Evolutionary conservation across 2,113 vertebrate genomes (phyloP), one percentile per base, ranked within the genome.

Genomic region (Ptychochromis oligacanthus): DNA sequence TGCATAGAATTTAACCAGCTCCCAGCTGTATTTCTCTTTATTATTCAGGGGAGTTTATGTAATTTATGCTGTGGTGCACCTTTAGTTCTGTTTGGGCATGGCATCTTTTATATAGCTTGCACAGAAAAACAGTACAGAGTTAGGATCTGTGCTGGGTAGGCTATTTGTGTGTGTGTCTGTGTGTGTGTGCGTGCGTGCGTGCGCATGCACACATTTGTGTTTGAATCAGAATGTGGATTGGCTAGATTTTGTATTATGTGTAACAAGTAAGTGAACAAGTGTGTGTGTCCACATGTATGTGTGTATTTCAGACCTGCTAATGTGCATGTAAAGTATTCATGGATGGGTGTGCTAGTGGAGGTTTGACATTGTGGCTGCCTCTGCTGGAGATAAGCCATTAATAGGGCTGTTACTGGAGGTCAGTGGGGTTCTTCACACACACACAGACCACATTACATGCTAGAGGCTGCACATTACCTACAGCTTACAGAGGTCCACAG

Each of bases 401-500:
- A 92, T 91, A 79, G 80, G 74, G 49, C 83, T 77, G 79, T 91
- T 87, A 84, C 59, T 82, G 74, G 54, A 88, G 88, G 92, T 92
- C 84, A 91, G 61, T 60, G 81, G 17, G 59, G 75, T 85, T 86
- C 82, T 77, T 31, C 83, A 80, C 87, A 80, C 81, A 75, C 80
- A 67, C 60, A 75, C 67, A 67, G 55, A 88, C 80, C 81, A 87
- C 77, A 90, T 86, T 80, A 85, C 89, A 91, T 89, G 85, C 90
- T 76, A 79, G 85, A 88, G 87, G 84, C 88, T 92, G 76, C 91
- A 89, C 87, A 92, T 93, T 92, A 93, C 49, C 89, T 81, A 80
- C 82, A 67, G 90, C 81, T 92, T 90, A 80, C 86, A 83, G 59
- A 86, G 88, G 93, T 91, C 89, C 70, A 82, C 85, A 88, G 93